Evolutionary conservation across 1,140 invertebrate genomes (phyloP), one percentile per base, ranked within the genome.

Genomic region (Paramacrobiotus metropolitanus): DNA sequence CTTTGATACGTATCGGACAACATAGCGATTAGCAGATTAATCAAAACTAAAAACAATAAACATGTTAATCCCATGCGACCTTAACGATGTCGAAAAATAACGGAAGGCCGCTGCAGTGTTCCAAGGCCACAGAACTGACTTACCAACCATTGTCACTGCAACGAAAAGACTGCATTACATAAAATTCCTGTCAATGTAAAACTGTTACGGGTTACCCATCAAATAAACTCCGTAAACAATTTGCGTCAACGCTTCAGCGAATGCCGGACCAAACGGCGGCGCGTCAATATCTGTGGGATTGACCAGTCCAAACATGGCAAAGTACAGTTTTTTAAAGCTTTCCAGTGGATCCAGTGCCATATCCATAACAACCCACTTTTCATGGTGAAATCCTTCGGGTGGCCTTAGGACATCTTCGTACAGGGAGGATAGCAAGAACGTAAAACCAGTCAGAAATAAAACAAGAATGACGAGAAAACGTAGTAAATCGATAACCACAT

Each of bases 1-100:
- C 92, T 80, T 75, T 96, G 91, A 74, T 97, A 97, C 67, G 93
- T 97, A 79, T 97, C 91, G 70, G 88, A 92, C 92, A 97, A 96
- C 93, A 97, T 96, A 77, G 93, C 93, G 82, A 97, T 97, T 68
- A 97, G 83, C 70, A 96, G 81, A 79, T 95, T 96, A 77, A 96
- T 92, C 67, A 97, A 81, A 68, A 96, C 93, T 74, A 97, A 67
- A 96, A 24, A 28, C 48, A 55, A 55, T 9, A 55, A 20, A 15
- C 24, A 55, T 55, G 0, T 15, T 55, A 15, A 24, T 20, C 48
- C 4, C 28, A 55, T 55, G 15, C 15, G 48, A 55, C 28, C 4
- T 55, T 55, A 15, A 55, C 15, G 28, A 9, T 24, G 4, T 15
- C 48, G n/a, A n/a, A n/a, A n/a, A n/a, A n/a, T n/a, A n/a, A n/a